Conservation (phyloP, 2,113 vertebrate genomes). For the Macroglossus sobrinus region DNA sequence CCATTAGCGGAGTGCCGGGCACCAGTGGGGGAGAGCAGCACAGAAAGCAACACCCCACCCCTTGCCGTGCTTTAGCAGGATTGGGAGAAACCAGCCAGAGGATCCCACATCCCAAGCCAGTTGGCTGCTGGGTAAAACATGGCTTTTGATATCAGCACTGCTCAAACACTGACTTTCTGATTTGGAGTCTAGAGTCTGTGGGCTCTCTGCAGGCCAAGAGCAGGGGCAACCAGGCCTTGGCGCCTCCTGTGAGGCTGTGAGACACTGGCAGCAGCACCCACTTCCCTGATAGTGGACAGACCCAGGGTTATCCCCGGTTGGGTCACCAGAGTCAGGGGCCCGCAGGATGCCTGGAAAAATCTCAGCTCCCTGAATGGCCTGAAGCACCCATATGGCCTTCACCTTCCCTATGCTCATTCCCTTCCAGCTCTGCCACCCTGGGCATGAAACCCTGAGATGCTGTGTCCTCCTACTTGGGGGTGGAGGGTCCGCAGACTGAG, state of each 20-base stretch:
- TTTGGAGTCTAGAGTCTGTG: not conserved
- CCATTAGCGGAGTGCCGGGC: not conserved
- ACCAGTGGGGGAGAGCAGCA: not conserved
- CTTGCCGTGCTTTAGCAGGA: not conserved
- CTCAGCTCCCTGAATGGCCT: not conserved
- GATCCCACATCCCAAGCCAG: not conserved
- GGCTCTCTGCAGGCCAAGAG: not conserved
- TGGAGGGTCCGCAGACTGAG: not conserved
- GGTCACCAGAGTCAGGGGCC: not conserved
- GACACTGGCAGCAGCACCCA: not conserved
- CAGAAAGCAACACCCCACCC: fast-evolving
- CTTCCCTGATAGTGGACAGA: not conserved
- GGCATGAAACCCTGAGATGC: not conserved
- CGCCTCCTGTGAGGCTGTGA: not conserved
- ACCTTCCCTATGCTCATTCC: not conserved
- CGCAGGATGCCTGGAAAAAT: not conserved
- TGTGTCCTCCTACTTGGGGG: not conserved
- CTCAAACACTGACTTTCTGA: not conserved
- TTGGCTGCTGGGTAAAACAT: not conserved
- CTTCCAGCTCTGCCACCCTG: not conserved
- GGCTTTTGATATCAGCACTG: not conserved
- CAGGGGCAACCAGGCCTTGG: not conserved
- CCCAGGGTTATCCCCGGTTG: not conserved
- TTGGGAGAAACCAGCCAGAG: not conserved
- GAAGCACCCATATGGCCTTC: not conserved